Evolutionary conservation across 2,797 vertebrate species (phyloP).

Genomic region (Tapera naevia): DNA sequence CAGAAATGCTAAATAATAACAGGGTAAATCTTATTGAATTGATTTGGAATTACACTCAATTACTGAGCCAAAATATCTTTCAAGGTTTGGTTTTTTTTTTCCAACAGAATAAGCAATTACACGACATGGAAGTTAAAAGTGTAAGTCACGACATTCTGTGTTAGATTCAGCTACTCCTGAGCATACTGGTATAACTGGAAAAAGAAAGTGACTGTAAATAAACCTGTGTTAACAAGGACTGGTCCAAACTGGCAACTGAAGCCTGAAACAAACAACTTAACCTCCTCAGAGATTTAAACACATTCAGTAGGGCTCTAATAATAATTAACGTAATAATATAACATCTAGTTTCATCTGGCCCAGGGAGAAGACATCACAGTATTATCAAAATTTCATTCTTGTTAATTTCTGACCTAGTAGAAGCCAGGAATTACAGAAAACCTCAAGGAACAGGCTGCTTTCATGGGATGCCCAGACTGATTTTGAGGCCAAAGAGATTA

Average conservation of each 20-base stretch:
- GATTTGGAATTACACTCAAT: not conserved
- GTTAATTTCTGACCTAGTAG: slow-evolving; percentile 27
- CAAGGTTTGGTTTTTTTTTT: too few relatives aligned
- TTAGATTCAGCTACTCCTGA: not conserved
- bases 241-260: slow-evolving; percentile 33
- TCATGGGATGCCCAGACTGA: slow-evolving; percentile 8
- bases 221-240: slow-evolving; percentile 15
- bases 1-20: not conserved
- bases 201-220: slow-evolving; percentile 40
- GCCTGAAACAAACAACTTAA: slow-evolving; percentile 43
- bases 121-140: not conserved
- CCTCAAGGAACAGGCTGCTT: slow-evolving; percentile 33
- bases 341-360: slow-evolving; percentile 28
- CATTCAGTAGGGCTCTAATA: not conserved
- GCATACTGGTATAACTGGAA: slow-evolving; percentile 25
- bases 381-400: not conserved
- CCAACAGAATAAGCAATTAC: not conserved
- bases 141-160: not conserved
- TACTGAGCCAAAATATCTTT: not conserved
- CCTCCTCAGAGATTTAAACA: slow-evolving; percentile 34
- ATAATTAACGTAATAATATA: slow-evolving; percentile 32
- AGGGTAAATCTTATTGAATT: not conserved
- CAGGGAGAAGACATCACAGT: not conserved
- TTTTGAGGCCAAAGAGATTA: slow-evolving; percentile 59
- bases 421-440: slow-evolving; percentile 47